Evolutionary conservation across 23 tunicate genomes (phyloP).

Genomic region (Phallusia fumigata): DNA sequence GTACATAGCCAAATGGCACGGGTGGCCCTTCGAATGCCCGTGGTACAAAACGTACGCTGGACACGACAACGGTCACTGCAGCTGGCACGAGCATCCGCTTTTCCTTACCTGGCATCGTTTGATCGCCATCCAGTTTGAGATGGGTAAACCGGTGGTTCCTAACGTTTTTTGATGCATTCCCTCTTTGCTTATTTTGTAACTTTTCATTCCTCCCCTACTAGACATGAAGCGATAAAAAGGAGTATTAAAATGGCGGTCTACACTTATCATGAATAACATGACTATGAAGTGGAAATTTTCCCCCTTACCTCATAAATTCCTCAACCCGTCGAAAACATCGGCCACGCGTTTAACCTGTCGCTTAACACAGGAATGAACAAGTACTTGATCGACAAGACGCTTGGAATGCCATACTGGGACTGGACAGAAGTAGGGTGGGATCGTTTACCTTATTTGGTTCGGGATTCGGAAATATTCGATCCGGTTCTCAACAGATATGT

Average conservation of each 20-base stretch:
- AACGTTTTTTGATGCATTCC: too few species aligned
- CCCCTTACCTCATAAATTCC: too few species aligned
- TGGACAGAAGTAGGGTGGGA: conserved; percentile 51
- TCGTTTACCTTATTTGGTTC: conserved; percentile 29
- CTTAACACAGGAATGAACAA: conserved; percentile 25
- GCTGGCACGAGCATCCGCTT: conserved; percentile 63
- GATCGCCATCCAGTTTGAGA: conserved; percentile 39
- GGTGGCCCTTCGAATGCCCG: conserved; percentile 68
- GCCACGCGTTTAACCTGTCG: too few species aligned
- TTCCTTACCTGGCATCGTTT: conserved; percentile 70
- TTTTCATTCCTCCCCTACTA: too few species aligned
- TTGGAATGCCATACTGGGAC: conserved; percentile 76
- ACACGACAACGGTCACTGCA: conserved; percentile 53
- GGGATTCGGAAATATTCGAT: conserved; percentile 31
- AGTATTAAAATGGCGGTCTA: too few species aligned
- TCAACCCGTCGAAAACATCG: too few species aligned
- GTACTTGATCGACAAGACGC: conserved; percentile 44
- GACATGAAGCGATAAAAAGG: too few species aligned
- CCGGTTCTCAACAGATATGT: conserved; percentile 22
- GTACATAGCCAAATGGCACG: conserved; percentile 62
- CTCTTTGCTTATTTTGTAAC: too few species aligned
- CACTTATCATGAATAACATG: too few species aligned
- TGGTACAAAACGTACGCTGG: conserved; percentile 30
- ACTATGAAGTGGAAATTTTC: too few species aligned
- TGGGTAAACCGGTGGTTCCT: too few species aligned